Base-by-base conservation (phyloP, 2,113 vertebrate species). In the Arenaria interpres region DNA sequence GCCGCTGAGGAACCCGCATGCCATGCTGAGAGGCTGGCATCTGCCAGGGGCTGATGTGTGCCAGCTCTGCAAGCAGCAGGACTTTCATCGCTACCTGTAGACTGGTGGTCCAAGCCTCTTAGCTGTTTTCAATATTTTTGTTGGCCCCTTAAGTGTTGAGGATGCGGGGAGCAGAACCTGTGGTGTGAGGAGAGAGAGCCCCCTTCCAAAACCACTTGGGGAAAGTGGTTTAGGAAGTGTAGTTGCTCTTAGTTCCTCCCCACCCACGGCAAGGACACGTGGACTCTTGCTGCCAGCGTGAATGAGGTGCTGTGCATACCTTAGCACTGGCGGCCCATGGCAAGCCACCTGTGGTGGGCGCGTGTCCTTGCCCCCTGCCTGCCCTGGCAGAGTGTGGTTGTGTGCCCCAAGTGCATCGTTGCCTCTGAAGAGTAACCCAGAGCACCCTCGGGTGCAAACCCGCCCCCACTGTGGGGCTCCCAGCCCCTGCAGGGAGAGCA, bases 331-430 rank as follows among this genome's bases (percentile, higher is more conserved):
- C 80, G 48, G 60, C 35, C 73, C 18, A 1, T 7, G 37, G 64
- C 56, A 11, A 8, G 4, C 0, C 17, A 6, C 5, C 25, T 10
- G 0, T 7, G 8, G 30, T 30, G 66, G 68, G 32, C 1, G 0
- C 0, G 4, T 15, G 77, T 39, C 69, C 78, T 27, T 7, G 50
- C 75, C 39, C 32, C 25, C 84, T 45, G n/a, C 45, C 32, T 4
- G 0, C 12, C 39, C 41, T 33, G 62, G 72, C 73, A 82, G 35
- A 16, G 39, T 2, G 19, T 7, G 1, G 11, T 0, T 15, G 45
- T n/a, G 6, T 45, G 57, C 53, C 0, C 0, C 3, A 39, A 54
- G 62, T 2, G 35, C 23, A 7, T 6, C 46, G 2, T 8, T 48
- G 85, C 74, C 28, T 0, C 67, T 13, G 45, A 48, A 1, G 9